Evolutionary conservation across 2,113 vertebrate species (phyloP).

Genomic region (Anas platyrhynchos): DNA sequence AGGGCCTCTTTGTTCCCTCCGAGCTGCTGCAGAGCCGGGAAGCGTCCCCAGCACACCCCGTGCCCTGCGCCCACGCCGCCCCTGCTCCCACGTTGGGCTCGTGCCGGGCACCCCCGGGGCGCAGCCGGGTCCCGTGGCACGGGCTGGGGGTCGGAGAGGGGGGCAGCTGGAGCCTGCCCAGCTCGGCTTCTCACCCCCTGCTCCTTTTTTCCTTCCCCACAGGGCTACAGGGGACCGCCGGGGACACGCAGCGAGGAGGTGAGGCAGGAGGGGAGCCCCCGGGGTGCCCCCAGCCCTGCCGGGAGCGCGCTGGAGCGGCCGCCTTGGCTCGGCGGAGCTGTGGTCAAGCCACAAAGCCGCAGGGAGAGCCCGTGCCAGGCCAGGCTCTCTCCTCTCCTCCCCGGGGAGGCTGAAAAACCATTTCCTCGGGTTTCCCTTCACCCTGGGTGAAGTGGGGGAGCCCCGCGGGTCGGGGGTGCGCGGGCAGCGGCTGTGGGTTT

Average conservation of each 20-base stretch:
- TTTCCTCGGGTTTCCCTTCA: background rate
- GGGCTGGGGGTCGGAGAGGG: background rate
- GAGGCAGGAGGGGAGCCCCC: rapidly evolving
- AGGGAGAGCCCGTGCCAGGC: background rate
- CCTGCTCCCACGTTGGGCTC: rapidly evolving
- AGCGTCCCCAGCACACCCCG: rapidly evolving
- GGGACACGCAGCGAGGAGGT: background rate
- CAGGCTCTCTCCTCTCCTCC: rapidly evolving
- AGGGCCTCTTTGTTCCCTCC: slow-evolving; percentile 46
- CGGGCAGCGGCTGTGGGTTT: too few species aligned
- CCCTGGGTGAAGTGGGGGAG: background rate
- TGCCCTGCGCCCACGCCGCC: rapidly evolving
- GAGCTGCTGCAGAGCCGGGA: background rate
- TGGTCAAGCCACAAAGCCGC: background rate
- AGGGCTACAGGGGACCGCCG: background rate
- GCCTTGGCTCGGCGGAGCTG: background rate
- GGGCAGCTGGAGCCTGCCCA: rapidly evolving
- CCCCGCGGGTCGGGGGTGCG: rapidly evolving
- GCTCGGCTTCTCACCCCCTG: background rate
- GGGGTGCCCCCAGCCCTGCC: background rate
- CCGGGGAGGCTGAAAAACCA: rapidly evolving
- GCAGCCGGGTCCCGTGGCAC: rapidly evolving
- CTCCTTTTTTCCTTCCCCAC: background rate
- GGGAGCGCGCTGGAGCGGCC: background rate
- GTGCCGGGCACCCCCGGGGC: background rate